Percentiles rank a stretch among this genome's conserved stretches.
Evolutionary conservation across 2,888 invertebrate genomes (phyloP).

Genomic region (Apamea crenata): DNA sequence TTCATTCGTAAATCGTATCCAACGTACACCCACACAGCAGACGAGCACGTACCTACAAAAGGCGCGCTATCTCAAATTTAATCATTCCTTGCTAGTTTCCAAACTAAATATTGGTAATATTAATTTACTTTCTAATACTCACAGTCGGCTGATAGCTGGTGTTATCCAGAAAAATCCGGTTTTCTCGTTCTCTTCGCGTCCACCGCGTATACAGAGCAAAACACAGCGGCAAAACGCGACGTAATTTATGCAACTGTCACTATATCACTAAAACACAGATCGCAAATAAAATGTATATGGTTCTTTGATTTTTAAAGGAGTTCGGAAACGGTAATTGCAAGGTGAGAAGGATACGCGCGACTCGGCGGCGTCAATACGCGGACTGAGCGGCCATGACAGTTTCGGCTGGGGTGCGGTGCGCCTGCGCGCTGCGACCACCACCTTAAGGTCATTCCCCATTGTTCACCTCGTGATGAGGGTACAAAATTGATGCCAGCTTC

Average conservation of each 20-base stretch:
- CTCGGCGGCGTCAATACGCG: conserved; percentile 85
- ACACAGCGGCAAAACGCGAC: conserved; percentile 57
- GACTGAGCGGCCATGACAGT: conserved; percentile 88
- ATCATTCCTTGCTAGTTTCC: conserved; percentile 43
- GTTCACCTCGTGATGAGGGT: conserved; percentile 77
- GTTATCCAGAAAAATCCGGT: conserved; percentile 79
- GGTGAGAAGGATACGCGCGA: conserved; percentile 73
- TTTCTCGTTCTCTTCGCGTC: conserved; percentile 60
- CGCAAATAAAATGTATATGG: conserved; percentile 56
- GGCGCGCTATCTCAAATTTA: conserved; percentile 57
- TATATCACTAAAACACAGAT: conserved; percentile 68
- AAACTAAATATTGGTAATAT: conserved; percentile 39
- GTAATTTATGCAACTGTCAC: conserved; percentile 64
- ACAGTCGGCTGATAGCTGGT: conserved; percentile 76
- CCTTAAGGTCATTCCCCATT: conserved; percentile 85
- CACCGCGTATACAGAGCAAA: conserved; percentile 58
- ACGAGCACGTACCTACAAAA: conserved; percentile 40
- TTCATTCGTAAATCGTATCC: conserved; percentile 59
- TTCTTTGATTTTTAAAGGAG: conserved; percentile 60
- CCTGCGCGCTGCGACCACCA: conserved; percentile 78
- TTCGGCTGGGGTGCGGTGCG: conserved; percentile 81
- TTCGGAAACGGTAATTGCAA: conserved; percentile 48
- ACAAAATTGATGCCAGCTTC: conserved; percentile 71
- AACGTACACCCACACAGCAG: conserved; percentile 62
- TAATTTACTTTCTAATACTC: conserved; percentile 73